Percentiles rank a stretch among this genome's conserved stretches.
These are phyloP conservation scores for Plagodis pulveraria DNA, from an alignment of 2,888 invertebrate species.

Conservation along the genomic window DNA sequence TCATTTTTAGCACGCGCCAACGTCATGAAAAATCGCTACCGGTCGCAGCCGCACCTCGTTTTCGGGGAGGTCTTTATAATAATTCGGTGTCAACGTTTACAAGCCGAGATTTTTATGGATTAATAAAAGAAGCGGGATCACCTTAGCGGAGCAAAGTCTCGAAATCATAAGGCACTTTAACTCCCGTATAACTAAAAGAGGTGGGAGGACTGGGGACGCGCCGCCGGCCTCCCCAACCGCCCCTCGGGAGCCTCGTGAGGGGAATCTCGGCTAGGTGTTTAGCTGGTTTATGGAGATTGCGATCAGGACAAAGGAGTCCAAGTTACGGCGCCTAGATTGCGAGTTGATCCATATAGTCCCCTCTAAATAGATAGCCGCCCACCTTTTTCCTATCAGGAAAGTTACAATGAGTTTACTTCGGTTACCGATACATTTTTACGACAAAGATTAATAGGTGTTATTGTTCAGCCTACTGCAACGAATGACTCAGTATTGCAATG, in stretches of 20 bases:
- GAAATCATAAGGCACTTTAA: constrained; percentile 74
- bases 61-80: constrained; percentile 52
- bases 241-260: constrained; percentile 55
- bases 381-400: constrained; percentile 54
- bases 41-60: constrained; percentile 27
- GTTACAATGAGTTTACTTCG: constrained; percentile 45
- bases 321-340: constrained; percentile 75
- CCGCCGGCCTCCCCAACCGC: constrained; percentile 31
- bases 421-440: constrained; percentile 29
- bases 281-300: constrained; percentile 84
- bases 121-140: constrained; percentile 63
- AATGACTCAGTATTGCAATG: constrained; percentile 27
- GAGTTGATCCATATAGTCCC: constrained; percentile 67
- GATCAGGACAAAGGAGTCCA: constrained; percentile 80
- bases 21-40: constrained; percentile 22
- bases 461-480: constrained; percentile 19
- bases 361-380: constrained; percentile 51
- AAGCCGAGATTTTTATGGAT: constrained; percentile 63
- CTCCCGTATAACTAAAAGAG: constrained; percentile 64
- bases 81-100: constrained; percentile 53
- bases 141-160: constrained; percentile 56
- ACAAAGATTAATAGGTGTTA: constrained; percentile 24
- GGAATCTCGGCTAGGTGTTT: constrained; percentile 79
- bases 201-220: constrained; percentile 39
- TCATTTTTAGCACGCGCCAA: constrained; percentile 30